Evolutionary conservation across 2,113 vertebrate species (phyloP), one percentile per base, ranked within the genome.

Genomic region (Apteryx owenii): DNA sequence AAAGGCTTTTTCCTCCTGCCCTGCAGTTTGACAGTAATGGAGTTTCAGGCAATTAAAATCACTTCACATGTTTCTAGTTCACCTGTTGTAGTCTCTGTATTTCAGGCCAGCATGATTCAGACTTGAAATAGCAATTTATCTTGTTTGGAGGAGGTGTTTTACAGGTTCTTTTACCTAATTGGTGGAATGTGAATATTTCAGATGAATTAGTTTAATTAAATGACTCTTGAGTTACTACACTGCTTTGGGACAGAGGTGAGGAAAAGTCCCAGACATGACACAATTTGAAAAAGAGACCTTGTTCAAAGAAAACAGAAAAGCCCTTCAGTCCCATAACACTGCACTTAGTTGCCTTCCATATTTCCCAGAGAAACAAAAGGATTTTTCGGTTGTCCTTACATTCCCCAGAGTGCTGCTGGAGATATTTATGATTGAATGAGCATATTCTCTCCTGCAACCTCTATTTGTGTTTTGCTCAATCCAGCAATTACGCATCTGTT

Each of bases 331-430:
- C 61, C 50, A 0, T 14, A 4, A 18, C 0, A 6, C 16, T 46
- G 1, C 1, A 0, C 66, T 40, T 51, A 2, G 4, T 10, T 44
- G 69, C 66, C 21, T 40, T 48, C 53, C 3, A 0, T 1, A 9
- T 54, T 5, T 50, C 66, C 44, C 21, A 22, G 10, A n/a, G 51
- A 48, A 53, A 61, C 36, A n/a, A 7, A 61, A 83, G 12, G 9
- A 20, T 42, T 69, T 10, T 46, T n/a, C 33, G 19, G 64, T 25
- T 14, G 62, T 50, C 89, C 17, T n/a, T 58, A 53, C 62, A 62
- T 7, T 65, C 82, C 70, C 40, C 36, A 6, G 85, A 61, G 64
- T 14, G 53, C 90, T 85, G 54, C 90, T 33, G 85, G 53, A 48
- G 50, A 29, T 62, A 1, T 89, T 91, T 70, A 58, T 2, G 33